Conservation (phyloP, 2,113 vertebrate species). For the Argyrosomus japonicus region DNA sequence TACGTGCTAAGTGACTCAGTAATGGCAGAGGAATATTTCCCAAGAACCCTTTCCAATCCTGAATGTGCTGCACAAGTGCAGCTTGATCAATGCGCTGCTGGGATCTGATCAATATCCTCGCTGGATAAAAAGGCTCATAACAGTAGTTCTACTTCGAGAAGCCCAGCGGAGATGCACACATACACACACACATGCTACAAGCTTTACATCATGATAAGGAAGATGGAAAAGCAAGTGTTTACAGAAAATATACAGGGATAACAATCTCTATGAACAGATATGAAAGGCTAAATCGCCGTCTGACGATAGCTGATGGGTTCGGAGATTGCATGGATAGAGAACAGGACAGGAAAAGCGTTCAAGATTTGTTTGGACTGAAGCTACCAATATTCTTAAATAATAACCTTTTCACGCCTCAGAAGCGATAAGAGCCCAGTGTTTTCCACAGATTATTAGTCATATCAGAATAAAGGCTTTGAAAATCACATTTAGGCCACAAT, state of each 20-base stretch:
- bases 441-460: background rate
- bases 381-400: background rate
- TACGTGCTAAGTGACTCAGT: background rate
- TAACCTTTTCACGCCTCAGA: background rate
- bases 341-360: background rate
- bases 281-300: no score
- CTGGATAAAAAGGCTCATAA: conserved; percentile 21
- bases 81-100: background rate
- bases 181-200: background rate
- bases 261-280: no score
- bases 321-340: background rate
- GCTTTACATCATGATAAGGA: conserved; percentile 1
- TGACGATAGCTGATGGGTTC: no score
- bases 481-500: conserved; percentile 2
- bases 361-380: background rate
- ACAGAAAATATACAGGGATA: background rate
- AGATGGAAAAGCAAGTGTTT: background rate
- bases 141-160: conserved; percentile 1
- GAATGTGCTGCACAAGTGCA: conserved; percentile 5
- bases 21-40: background rate
- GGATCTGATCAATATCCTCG: conserved; percentile 27
- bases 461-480: background rate
- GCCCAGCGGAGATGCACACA: background rate
- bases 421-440: background rate
- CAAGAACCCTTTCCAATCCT: conserved; percentile 2